Evolutionary conservation across 2,888 invertebrate species (phyloP), one percentile per base, ranked within the genome.

Genomic region (Plagodis pulveraria): DNA sequence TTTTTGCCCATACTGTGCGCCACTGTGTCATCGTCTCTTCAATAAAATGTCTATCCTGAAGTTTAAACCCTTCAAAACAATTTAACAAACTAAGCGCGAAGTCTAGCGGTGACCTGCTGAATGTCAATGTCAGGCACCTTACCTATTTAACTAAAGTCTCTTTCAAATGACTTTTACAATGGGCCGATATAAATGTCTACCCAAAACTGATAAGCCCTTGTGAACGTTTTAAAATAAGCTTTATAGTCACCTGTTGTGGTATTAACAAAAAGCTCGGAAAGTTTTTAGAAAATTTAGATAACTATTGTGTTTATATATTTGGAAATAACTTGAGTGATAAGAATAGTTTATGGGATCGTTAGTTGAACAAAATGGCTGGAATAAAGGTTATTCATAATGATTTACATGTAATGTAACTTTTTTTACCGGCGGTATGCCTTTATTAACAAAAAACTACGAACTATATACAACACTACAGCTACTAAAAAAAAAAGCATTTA

Each of bases 131-230:
- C 12, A 44, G 44, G 11, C 10, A 22, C 22, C 22, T 22, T 22
- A 44, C 12, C 44, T 11, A 44, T 44, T 42, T 22, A 44, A 2
- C 35, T 35, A 48, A 36, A 9, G 47, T 40, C 38, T 40, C 43
- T 59, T 59, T 59, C 36, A 50, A 47, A 59, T 33, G 54, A 54
- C 58, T 54, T 54, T 54, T 54, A 11, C 43, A 44, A 53, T 49
- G 49, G 6, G 12, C 2, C 47, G 34, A 12, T 22, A 40, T 36
- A 42, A 43, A 43, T 22, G 6, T 43, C 12, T 5, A 43, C 11
- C n/a, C 43, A 22, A 22, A 22, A 22, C 22, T 22, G 22, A 7
- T 22, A 43, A 12, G 22, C 5, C 6, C 12, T 12, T 6, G 12
- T 10, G 6, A 12, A 12, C 5, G 12, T 12, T 6, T 43, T 10